phyloP scores from a whole-genome alignment of 2,797 vertebrate genomes.

The Hozukius guyotensis region DNA sequence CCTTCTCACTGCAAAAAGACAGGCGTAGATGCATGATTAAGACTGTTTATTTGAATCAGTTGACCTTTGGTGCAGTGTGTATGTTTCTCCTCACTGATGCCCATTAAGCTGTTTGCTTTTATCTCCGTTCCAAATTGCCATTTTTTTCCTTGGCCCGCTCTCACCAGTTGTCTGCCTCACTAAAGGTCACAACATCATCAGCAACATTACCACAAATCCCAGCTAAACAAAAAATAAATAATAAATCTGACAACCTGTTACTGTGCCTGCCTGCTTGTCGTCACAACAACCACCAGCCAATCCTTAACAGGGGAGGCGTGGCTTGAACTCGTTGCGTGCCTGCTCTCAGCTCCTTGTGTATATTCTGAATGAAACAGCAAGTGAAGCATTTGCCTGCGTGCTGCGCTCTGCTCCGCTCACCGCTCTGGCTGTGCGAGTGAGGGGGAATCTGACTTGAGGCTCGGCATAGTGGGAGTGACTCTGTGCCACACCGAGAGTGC shows the following conservation, averaged over 20 bases:
- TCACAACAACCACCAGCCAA: conserved; percentile 83
- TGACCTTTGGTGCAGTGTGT: conserved; percentile 53
- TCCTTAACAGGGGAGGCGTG: conserved; percentile 82
- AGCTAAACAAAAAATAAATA: conserved; percentile 66
- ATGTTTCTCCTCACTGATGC: conserved; percentile 27
- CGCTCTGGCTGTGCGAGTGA: conserved; percentile 53
- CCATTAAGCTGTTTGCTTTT: conserved; percentile 55
- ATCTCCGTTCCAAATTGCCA: conserved; percentile 48
- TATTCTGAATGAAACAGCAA: conserved; percentile 90
- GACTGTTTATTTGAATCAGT: conserved; percentile 38
- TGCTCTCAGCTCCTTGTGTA: conserved; percentile 69
- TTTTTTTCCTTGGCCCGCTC: conserved; percentile 46
- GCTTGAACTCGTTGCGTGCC: conserved; percentile 71
- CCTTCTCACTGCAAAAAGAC: neutral
- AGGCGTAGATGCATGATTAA: neutral
- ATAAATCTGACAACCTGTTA: conserved; percentile 77
- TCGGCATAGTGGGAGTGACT: conserved; percentile 57
- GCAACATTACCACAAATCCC: conserved; percentile 67
- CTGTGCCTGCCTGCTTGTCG: conserved; percentile 72
- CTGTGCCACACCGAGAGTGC: conserved; percentile 65
- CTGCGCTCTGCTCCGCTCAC: conserved; percentile 43
- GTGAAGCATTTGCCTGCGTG: conserved; percentile 67
- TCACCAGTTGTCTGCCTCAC: conserved; percentile 46
- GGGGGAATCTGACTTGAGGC: conserved; percentile 53
- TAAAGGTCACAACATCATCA: conserved; percentile 81